phyloP scores from a whole-genome alignment of 2,797 vertebrate species.

The Odontamblyopus rebecca region DNA sequence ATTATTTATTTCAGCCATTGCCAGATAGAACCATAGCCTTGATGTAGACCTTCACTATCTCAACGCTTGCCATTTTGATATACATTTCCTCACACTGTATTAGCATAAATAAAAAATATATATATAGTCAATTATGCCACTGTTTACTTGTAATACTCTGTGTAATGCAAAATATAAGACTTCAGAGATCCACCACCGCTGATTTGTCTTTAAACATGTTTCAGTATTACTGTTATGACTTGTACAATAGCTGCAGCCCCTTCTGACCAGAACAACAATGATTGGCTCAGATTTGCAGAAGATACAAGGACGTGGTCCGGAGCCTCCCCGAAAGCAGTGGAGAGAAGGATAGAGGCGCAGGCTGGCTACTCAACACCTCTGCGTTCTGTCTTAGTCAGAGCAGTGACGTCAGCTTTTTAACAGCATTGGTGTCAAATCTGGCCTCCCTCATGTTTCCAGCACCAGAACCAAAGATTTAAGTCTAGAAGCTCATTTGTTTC shows the following conservation, averaged over 20 bases:
- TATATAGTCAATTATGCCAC: too few relatives aligned
- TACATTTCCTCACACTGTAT: too few relatives aligned
- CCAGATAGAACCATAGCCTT: too few relatives aligned
- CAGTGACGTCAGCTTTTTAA: slow-evolving; percentile 74
- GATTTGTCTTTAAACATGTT: background rate
- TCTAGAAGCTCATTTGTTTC: slow-evolving; percentile 39
- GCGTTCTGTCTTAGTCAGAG: slow-evolving; percentile 71
- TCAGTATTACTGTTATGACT: background rate
- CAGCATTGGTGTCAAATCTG: slow-evolving; percentile 77
- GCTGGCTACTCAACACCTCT: slow-evolving; percentile 71
- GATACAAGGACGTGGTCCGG: background rate
- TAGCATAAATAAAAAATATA: too few relatives aligned
- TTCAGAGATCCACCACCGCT: background rate
- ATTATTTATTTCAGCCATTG: background rate
- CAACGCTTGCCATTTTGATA: background rate
- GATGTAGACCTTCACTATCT: background rate
- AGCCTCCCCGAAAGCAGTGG: slow-evolving; percentile 1
- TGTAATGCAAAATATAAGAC: too few relatives aligned
- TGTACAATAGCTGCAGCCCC: background rate
- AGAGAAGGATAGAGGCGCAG: slow-evolving; percentile 47
- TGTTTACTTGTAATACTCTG: too few relatives aligned
- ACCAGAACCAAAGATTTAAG: slow-evolving; percentile 50
- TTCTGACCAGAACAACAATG: background rate
- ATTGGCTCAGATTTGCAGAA: background rate
- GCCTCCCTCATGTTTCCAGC: slow-evolving; percentile 72